Conservation (phyloP, 1,140 invertebrate species). For the Dendrolimus punctatus region DNA sequence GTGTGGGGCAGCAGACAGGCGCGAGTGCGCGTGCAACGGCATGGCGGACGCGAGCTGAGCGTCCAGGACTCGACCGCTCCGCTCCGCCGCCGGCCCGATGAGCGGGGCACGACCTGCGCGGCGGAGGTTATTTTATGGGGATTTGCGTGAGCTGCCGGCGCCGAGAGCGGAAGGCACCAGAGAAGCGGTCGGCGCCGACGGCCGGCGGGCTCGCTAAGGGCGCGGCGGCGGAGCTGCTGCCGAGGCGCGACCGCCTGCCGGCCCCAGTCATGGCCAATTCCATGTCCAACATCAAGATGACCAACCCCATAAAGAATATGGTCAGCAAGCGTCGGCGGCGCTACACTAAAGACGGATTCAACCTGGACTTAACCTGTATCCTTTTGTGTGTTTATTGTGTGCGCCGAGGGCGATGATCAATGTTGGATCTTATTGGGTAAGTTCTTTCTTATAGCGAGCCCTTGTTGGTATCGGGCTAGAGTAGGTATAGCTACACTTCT, state of each 20-base stretch:
- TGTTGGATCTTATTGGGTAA: constrained; percentile 24
- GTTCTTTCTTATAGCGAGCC: constrained; percentile 12
- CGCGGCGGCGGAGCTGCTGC: constrained; percentile 66
- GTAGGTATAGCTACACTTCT: background rate
- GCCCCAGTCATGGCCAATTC: constrained; percentile 80
- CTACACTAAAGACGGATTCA: constrained; percentile 92
- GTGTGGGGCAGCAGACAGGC: constrained; percentile 70
- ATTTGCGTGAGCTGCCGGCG: constrained; percentile 70
- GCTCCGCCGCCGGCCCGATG: constrained; percentile 69
- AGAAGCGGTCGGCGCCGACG: constrained; percentile 68
- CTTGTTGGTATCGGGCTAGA: constrained; percentile 1
- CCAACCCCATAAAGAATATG: constrained; percentile 87
- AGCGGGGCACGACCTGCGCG: constrained; percentile 44
- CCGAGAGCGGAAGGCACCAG: constrained; percentile 64
- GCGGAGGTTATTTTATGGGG: constrained; percentile 67
- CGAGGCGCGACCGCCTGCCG: constrained; percentile 32
- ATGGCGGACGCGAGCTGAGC: constrained; percentile 70
- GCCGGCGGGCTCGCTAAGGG: constrained; percentile 59
- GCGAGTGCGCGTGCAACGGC: constrained; percentile 36
- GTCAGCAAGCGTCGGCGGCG: constrained; percentile 93
- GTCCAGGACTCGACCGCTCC: constrained; percentile 59
- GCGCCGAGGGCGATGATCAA: constrained; percentile 19
- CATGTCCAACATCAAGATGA: constrained; percentile 86
- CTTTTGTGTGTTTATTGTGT: constrained; percentile 64
- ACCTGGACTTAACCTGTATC: constrained; percentile 97